These are phyloP conservation scores for Halichoeres trimaculatus DNA, from an alignment of 2,113 vertebrate genomes.

Conservation along the genomic window DNA sequence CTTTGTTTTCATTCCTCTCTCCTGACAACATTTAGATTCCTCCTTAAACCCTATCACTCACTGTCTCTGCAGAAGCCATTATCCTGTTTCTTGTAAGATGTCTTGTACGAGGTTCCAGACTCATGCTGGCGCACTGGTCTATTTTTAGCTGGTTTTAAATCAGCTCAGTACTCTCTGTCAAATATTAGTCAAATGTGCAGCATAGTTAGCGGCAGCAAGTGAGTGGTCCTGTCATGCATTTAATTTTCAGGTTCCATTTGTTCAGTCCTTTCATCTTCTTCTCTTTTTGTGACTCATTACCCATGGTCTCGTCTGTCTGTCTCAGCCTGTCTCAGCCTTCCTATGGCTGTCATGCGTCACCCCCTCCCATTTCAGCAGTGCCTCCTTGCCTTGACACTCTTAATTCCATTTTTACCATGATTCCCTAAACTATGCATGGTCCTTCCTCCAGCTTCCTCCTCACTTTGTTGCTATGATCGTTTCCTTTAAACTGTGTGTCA, in stretches of 20 bases:
- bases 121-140: background rate
- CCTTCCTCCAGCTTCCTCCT: conserved; percentile 13
- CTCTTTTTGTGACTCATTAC: conserved; percentile 41
- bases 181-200: conserved; percentile 11
- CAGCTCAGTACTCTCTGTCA: background rate
- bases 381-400: background rate
- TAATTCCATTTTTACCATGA: conserved; percentile 52
- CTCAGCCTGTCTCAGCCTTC: conserved; percentile 52
- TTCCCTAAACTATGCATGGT: conserved; percentile 58
- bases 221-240: conserved; percentile 2
- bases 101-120: conserved; percentile 26
- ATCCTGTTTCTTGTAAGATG: conserved; percentile 38
- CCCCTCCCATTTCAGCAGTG: conserved; percentile 27
- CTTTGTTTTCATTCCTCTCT: background rate
- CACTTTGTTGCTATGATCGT: conserved; percentile 41
- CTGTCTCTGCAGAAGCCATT: conserved; percentile 47
- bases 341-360: conserved; percentile 42
- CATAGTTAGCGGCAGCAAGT: conserved; percentile 31
- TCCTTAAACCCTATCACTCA: conserved; percentile 25
- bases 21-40: conserved; percentile 10
- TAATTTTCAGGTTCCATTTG: conserved; percentile 21
- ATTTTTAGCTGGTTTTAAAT: conserved; percentile 7
- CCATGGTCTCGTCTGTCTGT: conserved; percentile 15
- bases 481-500: conserved; percentile 39
- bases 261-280: conserved; percentile 6